These are phyloP conservation scores for Hermodice carunculata DNA, from an alignment of 2,888 invertebrate genomes.

Conservation along the genomic window DNA sequence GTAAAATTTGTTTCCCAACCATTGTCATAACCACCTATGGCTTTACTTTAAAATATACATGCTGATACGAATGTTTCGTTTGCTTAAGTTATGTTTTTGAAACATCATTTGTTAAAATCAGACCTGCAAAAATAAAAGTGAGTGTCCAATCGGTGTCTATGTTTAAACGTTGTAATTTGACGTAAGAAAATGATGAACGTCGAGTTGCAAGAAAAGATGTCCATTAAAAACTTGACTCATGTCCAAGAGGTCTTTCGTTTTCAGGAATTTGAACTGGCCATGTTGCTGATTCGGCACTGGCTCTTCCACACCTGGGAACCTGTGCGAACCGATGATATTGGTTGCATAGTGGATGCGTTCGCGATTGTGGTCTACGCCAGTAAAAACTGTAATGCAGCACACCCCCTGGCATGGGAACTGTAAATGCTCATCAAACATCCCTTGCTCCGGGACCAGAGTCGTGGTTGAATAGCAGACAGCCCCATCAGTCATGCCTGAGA, in stretches of 20 bases:
- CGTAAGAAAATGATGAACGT: too few species aligned
- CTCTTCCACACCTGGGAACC: background rate
- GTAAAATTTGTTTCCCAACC: too few species aligned
- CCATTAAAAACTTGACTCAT: too few species aligned
- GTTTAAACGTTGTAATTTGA: too few species aligned
- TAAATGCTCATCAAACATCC: conserved; percentile 48
- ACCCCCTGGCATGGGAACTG: conserved; percentile 43
- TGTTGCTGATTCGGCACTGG: background rate
- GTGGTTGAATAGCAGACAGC: conserved; percentile 38
- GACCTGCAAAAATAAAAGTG: too few species aligned
- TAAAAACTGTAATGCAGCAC: conserved; percentile 10
- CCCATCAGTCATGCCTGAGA: conserved; percentile 40
- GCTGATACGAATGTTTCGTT: too few species aligned
- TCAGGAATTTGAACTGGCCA: background rate
- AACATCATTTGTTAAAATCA: too few species aligned
- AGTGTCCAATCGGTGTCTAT: too few species aligned
- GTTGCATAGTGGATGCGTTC: background rate
- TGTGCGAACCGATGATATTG: background rate
- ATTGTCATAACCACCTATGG: too few species aligned
- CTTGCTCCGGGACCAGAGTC: conserved; percentile 44
- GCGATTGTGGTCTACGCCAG: background rate
- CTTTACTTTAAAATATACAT: too few species aligned
- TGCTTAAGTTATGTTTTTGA: too few species aligned
- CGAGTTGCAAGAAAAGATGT: too few species aligned
- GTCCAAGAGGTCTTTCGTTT: background rate